A percentile compares a stretch with the other conserved stretches of the same genome.
Evolutionary conservation across 2,888 invertebrate species (phyloP).

Genomic region (Hyposoter dolosus): DNA sequence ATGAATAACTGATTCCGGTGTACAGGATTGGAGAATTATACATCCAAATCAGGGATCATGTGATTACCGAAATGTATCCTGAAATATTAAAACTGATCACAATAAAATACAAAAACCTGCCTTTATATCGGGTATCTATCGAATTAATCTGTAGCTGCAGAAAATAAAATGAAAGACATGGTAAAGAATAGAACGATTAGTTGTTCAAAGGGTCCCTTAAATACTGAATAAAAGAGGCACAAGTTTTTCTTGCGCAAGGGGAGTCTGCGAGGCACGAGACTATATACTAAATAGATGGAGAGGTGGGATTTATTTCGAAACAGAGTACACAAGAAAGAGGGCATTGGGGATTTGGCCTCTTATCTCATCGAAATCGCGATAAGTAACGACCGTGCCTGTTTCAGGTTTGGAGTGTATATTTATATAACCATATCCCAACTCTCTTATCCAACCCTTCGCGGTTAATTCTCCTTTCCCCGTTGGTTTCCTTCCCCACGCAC

Average conservation of each 20-base stretch:
- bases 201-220: conserved; percentile 47
- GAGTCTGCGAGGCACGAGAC: conserved; percentile 18
- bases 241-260: conserved; percentile 39
- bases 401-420: conserved; percentile 43
- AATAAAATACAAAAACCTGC: background rate
- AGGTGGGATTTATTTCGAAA: conserved; percentile 45
- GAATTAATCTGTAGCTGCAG: conserved; percentile 33
- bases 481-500: conserved; percentile 14
- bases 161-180: conserved; percentile 34
- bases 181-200: conserved; percentile 37
- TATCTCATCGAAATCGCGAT: conserved; percentile 62
- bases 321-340: conserved; percentile 49
- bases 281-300: background rate
- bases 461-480: conserved; percentile 51
- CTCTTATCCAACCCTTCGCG: conserved; percentile 50
- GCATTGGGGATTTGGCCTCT: conserved; percentile 55
- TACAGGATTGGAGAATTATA: background rate
- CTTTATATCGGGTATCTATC: conserved; percentile 30
- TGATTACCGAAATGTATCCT: background rate
- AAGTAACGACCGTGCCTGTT: conserved; percentile 50
- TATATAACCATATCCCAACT: conserved; percentile 18
- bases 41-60: background rate
- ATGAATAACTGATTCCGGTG: background rate
- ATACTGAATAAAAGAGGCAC: conserved; percentile 57
- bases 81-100: background rate